Percentiles rank a stretch among this genome's conserved stretches.
Conservation (phyloP, 2,888 invertebrate species). For the Lottia scabra region DNA sequence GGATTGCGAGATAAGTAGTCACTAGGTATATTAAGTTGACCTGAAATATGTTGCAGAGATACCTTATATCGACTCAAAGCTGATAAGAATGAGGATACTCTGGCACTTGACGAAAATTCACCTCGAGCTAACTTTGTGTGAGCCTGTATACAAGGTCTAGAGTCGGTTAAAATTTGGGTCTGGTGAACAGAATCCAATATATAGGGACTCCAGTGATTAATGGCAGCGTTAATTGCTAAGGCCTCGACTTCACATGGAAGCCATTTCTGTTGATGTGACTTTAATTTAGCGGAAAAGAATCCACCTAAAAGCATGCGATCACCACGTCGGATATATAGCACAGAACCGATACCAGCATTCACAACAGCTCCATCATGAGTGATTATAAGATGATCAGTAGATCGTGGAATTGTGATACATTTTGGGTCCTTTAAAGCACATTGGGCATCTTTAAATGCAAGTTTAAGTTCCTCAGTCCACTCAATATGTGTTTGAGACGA, state of each 20-base stretch:
- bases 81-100: not conserved
- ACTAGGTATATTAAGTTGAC: not conserved
- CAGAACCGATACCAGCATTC: not conserved
- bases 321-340: not conserved
- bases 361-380: not conserved
- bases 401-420: not conserved
- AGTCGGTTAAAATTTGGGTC: not conserved
- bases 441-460: not conserved
- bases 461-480: not conserved
- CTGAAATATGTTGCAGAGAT: not conserved
- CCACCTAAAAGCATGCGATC: not conserved
- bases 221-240: not conserved
- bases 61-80: not conserved
- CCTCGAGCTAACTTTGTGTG: not conserved
- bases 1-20: not conserved
- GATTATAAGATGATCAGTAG: not conserved
- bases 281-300: not conserved
- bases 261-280: not conserved
- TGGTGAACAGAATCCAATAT: not conserved
- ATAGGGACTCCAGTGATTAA: not conserved
- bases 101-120: not conserved
- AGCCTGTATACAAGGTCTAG: not conserved
- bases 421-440: not conserved
- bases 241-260: not conserved
- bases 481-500: not conserved